These are phyloP conservation scores for Hydroisotoma schaefferi DNA, from an alignment of 2,888 invertebrate species.

Conservation along the genomic window DNA sequence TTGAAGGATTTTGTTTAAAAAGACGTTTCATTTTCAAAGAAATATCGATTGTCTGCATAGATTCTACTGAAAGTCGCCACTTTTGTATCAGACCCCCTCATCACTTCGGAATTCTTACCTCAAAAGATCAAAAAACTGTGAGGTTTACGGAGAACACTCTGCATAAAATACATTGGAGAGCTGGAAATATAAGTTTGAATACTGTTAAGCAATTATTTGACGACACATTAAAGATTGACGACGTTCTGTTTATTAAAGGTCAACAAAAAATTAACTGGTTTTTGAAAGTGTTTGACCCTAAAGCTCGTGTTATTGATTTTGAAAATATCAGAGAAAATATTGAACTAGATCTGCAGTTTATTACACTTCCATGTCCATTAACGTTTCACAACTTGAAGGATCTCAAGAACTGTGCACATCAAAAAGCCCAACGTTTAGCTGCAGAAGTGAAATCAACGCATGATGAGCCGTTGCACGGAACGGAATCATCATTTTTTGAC, in stretches of 20 bases:
- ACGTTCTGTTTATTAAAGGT: too few species aligned
- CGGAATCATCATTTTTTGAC: neutral
- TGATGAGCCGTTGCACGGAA: neutral
- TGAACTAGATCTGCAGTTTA: too few species aligned
- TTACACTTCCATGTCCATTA: neutral
- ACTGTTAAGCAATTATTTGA: neutral
- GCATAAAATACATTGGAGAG: constrained; percentile 2
- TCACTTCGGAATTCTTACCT: neutral
- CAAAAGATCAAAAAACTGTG: neutral
- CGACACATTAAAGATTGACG: too few species aligned
- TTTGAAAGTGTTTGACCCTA: too few species aligned
- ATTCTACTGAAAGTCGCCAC: neutral
- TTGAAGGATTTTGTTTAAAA: constrained; percentile 23
- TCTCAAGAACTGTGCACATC: neutral
- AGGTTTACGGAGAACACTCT: neutral
- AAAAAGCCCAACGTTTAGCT: neutral
- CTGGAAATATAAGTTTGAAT: neutral
- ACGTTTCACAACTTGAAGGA: neutral
- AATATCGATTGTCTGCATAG: neutral
- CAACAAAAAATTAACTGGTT: too few species aligned
- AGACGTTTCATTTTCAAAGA: constrained; percentile 23
- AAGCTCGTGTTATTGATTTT: too few species aligned
- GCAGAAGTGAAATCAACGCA: neutral
- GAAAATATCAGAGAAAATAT: too few species aligned
- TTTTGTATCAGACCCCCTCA: neutral